Evolutionary conservation across 2,113 vertebrate genomes (phyloP), one percentile per base, ranked within the genome.

Genomic region (Upupa epops): DNA sequence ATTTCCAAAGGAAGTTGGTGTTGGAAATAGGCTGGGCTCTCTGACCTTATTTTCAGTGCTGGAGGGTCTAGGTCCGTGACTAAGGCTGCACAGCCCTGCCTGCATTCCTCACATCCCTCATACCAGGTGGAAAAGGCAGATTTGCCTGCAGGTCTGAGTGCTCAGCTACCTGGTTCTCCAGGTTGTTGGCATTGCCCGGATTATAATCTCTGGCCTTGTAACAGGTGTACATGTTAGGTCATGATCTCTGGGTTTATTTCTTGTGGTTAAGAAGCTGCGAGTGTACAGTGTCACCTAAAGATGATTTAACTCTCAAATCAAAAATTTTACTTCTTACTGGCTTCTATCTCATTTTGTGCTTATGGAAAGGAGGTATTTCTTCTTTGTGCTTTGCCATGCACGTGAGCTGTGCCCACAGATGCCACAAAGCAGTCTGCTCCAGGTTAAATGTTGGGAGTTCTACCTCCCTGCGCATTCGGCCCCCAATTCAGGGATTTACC

Each of bases 1-100:
- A 54, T 94, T 96, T 95, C 93, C 19, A 1, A 87, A 92, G 93
- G 94, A 96, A 95, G 86, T 58, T 72, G 77, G 17, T 84, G 22
- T 26, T 79, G 63, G 81, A 65, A 89, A 72, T 54, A 84, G 77
- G 54, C 66, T 76, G 66, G 66, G 74, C 49, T 93, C 54, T 71
- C 28, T 70, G 86, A 34, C 36, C 19, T 78, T 45, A 8, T 18
- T 56, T 86, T 36, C 28, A 29, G 46, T 1, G 1, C 54, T 72
- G 36, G n/a, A 80, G 77, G 21, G 68, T 29, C 68, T 60, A 83
- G 12, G 16, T 59, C 14, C 42, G 73, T 74, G 64, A 48, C 60
- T 59, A 5, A 37, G 69, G 26, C 65, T 76, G 37, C 25, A 7
- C 13, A 65, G 52, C 52, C 48, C 52, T 88, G 60, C 49, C 58